Evolutionary conservation across 2,113 vertebrate species (phyloP).

Genomic region (Hucho hucho): DNA sequence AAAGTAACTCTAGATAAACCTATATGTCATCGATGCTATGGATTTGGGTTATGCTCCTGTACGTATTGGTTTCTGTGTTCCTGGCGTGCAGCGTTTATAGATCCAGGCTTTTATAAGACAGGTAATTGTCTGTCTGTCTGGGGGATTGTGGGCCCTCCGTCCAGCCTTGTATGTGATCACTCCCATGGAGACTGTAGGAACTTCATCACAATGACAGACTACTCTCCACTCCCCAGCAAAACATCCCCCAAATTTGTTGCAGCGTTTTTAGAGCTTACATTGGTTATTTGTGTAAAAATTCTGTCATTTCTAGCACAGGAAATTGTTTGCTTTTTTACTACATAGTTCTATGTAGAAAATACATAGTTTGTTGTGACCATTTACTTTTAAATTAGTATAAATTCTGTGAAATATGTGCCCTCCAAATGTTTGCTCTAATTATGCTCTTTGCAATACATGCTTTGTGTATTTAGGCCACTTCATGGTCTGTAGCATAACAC

Average conservation of each 20-base stretch:
- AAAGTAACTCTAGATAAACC: not conserved
- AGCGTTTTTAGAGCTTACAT: not conserved
- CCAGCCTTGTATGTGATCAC: slow-evolving; percentile 51
- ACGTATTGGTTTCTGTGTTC: slow-evolving; percentile 19
- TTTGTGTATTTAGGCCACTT: not conserved
- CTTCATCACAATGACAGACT: slow-evolving; percentile 22
- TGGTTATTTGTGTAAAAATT: slow-evolving; percentile 5
- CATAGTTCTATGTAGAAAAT: not conserved
- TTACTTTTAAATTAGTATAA: not conserved
- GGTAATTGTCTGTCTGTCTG: slow-evolving; percentile 68
- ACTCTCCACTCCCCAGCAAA: too few species aligned
- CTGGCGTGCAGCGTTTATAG: slow-evolving; percentile 39
- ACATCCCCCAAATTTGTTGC: not conserved
- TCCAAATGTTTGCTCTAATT: not conserved
- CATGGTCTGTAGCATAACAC: not conserved
- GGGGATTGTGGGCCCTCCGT: slow-evolving; percentile 54
- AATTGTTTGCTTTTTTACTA: not conserved
- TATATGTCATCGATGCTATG: not conserved
- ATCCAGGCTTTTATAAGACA: slow-evolving; percentile 64
- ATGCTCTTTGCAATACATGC: too few species aligned
- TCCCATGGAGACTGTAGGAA: slow-evolving; percentile 28
- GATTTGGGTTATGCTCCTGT: not conserved
- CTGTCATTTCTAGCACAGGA: not conserved
- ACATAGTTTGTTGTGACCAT: not conserved
- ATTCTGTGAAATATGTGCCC: too few species aligned